Conservation (phyloP, 2,888 invertebrate genomes). For the Diadromus collaris region DNA sequence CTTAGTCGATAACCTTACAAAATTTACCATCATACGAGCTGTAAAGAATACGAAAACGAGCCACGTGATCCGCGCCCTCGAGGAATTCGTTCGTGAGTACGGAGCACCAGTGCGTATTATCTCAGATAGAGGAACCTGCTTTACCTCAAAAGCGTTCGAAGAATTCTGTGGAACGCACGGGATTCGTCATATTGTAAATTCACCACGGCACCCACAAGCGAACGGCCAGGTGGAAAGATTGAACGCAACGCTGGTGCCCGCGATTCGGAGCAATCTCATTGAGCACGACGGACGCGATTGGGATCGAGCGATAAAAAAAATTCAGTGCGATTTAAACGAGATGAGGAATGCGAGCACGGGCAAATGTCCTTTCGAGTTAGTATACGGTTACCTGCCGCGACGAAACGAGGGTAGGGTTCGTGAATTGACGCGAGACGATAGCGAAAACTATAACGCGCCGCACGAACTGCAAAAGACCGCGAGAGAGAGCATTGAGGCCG, state of each 20-base stretch:
- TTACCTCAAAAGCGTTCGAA: slow-evolving; percentile 37
- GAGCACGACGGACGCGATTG: slow-evolving; percentile 11
- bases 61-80: slow-evolving; percentile 17
- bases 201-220: slow-evolving; percentile 54
- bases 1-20: too few species aligned
- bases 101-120: slow-evolving; percentile 57
- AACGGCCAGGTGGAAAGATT: slow-evolving; percentile 59
- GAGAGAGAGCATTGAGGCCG: not conserved
- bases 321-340: slow-evolving; percentile 57
- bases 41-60: not conserved
- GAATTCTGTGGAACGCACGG: slow-evolving; percentile 25
- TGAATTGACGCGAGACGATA: too few species aligned
- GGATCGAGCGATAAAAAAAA: not conserved
- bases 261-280: slow-evolving; percentile 32
- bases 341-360: slow-evolving; percentile 58
- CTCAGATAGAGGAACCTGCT: slow-evolving; percentile 56
- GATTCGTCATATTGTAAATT: slow-evolving; percentile 31
- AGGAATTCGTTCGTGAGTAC: slow-evolving; percentile 50
- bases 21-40: slow-evolving; percentile 15
- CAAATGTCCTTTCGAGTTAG: slow-evolving; percentile 56
- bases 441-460: not conserved
- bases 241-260: slow-evolving; percentile 50
- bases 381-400: slow-evolving; percentile 9
- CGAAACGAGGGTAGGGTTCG: slow-evolving; percentile 1
- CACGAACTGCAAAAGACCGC: slow-evolving; percentile 26